Evolutionary conservation across 2,113 vertebrate species (phyloP).

Genomic region (Ia io): DNA sequence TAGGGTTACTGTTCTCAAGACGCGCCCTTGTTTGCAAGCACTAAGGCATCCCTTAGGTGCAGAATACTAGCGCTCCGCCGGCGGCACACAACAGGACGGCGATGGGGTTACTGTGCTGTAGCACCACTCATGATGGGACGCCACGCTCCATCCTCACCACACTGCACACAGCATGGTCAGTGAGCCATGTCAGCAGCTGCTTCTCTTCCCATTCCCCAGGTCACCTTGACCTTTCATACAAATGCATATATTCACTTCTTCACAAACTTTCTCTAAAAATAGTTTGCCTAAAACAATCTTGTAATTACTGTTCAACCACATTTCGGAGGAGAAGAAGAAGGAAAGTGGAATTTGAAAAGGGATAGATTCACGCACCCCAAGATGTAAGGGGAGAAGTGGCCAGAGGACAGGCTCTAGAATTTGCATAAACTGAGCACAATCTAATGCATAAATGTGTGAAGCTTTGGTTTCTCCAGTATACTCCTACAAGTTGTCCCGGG

Average conservation of each 20-base stretch:
- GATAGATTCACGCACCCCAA: background rate
- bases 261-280: background rate
- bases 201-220: background rate
- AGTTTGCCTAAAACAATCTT: background rate
- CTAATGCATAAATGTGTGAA: background rate
- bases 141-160: background rate
- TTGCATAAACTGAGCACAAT: background rate
- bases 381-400: background rate
- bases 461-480: background rate
- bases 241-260: background rate
- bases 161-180: background rate
- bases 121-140: rapidly evolving
- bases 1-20: background rate
- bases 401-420: background rate
- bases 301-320: background rate
- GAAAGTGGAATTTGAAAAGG: background rate
- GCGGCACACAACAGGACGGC: background rate
- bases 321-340: background rate
- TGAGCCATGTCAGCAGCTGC: background rate
- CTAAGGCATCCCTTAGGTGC: background rate
- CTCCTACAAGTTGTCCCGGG: background rate
- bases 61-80: background rate
- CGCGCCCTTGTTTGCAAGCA: background rate
- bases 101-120: rapidly evolving
- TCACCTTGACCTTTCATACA: background rate